Base-by-base conservation (phyloP, 2,113 vertebrate genomes). In the Excalfactoria chinensis region DNA sequence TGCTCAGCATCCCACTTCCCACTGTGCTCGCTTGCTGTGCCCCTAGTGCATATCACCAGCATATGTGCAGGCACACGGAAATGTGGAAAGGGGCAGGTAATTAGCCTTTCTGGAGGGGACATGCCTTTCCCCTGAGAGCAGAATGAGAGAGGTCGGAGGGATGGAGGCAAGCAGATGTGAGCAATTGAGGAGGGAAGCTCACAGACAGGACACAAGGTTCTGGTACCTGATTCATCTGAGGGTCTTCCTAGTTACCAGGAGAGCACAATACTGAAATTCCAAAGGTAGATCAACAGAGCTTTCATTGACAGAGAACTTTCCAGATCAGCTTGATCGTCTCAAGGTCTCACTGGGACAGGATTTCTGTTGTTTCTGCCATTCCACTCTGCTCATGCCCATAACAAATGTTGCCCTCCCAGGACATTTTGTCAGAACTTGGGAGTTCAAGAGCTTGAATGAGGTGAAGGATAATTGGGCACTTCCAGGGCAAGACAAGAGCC, bases 81-180 rank as follows among this genome's bases (percentile, higher is more conserved):
- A 81, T 21, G 66, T 75, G 72, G 70, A 6, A 1, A 84, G 84
- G 71, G 68, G 75, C 82, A 91, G 78, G 89, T 84, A 94, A 93
- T 93, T 71, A 94, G 74, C 91, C 78, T 35, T 93, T 74, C 82
- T 89, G 89, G 78, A 86, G 79, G 60, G 78, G 75, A 91, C 69
- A 81, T 93, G 85, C 78, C 79, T 91, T 88, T 95, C 90, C 87
- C 79, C 85, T 74, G 79, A 92, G 89, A 95, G 60, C 64, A 91
- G 83, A 92, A 83, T 30, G 75, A 77, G 68, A 75, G 77, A 77
- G 44, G 32, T 40, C 60, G 32, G 78, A 89, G 72, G 89, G 80
- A 7, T 26, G 72, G 35, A 93, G 85, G 60, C 66, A 25, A 93
- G 85, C 93, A 96, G 84, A 96, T 93, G 91, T 85, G 71, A 93